Evolutionary conservation across 2,888 invertebrate genomes (phyloP).

Genomic region (Sminthurinus aureus): DNA sequence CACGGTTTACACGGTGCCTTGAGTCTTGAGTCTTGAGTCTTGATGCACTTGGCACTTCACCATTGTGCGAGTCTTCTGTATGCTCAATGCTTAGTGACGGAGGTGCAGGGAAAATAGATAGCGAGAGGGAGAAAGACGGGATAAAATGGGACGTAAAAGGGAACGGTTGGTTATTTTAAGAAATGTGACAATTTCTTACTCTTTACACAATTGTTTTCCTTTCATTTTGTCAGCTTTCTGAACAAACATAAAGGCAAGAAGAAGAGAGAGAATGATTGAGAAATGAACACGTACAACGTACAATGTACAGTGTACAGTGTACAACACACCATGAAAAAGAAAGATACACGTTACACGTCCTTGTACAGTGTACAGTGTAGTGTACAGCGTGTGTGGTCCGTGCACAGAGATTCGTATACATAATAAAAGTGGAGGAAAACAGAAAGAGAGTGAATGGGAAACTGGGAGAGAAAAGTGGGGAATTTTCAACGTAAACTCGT

Average conservation of each 20-base stretch:
- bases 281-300: neutral
- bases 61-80: too few species aligned
- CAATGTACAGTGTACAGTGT: too few species aligned
- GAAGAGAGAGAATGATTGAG: neutral
- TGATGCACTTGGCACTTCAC: too few species aligned
- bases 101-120: neutral
- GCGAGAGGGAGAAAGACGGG: neutral
- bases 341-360: too few species aligned
- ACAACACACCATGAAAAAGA: too few species aligned
- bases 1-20: too few species aligned
- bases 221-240: conserved; percentile 50
- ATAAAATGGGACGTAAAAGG: neutral
- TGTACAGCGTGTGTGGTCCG: too few species aligned
- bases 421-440: neutral
- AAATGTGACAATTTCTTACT: conserved; percentile 52
- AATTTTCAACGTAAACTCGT: too few species aligned
- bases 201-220: conserved; percentile 51
- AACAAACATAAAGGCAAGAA: conserved; percentile 22
- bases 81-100: too few species aligned
- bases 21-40: too few species aligned
- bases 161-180: conserved; percentile 48
- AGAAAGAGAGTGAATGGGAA: neutral
- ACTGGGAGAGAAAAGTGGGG: neutral
- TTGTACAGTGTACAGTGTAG: too few species aligned
- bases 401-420: too few species aligned